These are phyloP conservation scores for Euplexia lucipara DNA, from an alignment of 2,888 invertebrate species.

Conservation along the genomic window DNA sequence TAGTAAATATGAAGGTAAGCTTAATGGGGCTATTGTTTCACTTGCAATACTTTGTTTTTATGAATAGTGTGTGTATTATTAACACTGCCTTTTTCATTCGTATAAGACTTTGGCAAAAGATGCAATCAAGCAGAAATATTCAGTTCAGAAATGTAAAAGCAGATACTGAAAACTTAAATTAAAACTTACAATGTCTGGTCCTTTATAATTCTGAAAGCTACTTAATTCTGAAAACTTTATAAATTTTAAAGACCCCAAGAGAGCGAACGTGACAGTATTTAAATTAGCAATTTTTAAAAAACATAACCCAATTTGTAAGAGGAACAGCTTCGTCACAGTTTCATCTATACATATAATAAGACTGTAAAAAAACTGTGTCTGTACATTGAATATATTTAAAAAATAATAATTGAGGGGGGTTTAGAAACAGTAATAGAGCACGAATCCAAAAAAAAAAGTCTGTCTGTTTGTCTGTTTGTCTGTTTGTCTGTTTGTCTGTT, in stretches of 20 bases:
- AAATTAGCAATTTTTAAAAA: slow-evolving; percentile 39
- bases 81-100: too few relatives aligned
- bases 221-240: slow-evolving; percentile 15
- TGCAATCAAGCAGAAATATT: not conserved
- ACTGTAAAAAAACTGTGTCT: too few relatives aligned
- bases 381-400: too few relatives aligned
- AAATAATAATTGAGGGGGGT: too few relatives aligned
- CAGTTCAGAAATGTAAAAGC: not conserved
- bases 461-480: too few relatives aligned
- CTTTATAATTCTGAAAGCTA: slow-evolving; percentile 22
- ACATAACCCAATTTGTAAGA: slow-evolving; percentile 32
- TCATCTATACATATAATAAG: too few relatives aligned
- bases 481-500: too few relatives aligned
- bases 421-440: too few relatives aligned
- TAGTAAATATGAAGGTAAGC: slow-evolving; percentile 40
- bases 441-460: too few relatives aligned
- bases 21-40: slow-evolving; percentile 48
- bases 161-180: not conserved
- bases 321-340: slow-evolving; percentile 31
- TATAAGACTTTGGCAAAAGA: too few relatives aligned
- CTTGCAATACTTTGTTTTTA: slow-evolving; percentile 27
- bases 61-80: slow-evolving; percentile 13
- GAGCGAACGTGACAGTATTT: slow-evolving; percentile 31
- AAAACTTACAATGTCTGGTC: slow-evolving; percentile 5
- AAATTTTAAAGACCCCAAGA: slow-evolving; percentile 18